Conservation (phyloP, 2,797 vertebrate species). For the Trematomus bernacchii region DNA sequence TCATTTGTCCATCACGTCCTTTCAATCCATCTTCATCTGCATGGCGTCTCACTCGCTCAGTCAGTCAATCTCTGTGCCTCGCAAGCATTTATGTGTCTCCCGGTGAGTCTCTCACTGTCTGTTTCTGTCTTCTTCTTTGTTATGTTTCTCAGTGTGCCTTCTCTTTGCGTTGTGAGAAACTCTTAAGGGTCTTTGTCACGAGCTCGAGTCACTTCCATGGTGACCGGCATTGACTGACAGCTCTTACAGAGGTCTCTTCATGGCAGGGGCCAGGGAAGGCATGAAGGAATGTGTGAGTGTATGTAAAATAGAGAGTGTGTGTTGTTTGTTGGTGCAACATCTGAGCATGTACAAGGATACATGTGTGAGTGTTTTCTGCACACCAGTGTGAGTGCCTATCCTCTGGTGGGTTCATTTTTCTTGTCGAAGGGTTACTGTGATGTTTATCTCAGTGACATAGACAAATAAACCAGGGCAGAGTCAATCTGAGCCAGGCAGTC, state of each 20-base stretch:
- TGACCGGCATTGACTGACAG: slow-evolving; percentile 84
- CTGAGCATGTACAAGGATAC: slow-evolving; percentile 37
- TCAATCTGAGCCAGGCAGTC: slow-evolving; percentile 82
- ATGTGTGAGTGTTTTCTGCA: slow-evolving; percentile 59
- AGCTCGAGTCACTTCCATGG: slow-evolving; percentile 79
- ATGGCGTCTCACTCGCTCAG: slow-evolving; percentile 54
- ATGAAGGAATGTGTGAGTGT: slow-evolving; percentile 68
- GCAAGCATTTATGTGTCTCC: slow-evolving; percentile 59
- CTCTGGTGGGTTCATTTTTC: slow-evolving; percentile 85
- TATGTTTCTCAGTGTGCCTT: slow-evolving; percentile 67
- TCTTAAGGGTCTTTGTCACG: slow-evolving; percentile 82
- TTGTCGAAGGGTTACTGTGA: slow-evolving; percentile 83
- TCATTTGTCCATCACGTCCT: slow-evolving; percentile 77
- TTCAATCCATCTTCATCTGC: slow-evolving; percentile 75
- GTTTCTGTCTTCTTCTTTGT: slow-evolving; percentile 71
- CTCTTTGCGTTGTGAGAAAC: slow-evolving; percentile 77
- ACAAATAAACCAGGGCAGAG: slow-evolving; percentile 86
- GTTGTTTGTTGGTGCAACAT: slow-evolving; percentile 48
- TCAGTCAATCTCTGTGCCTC: slow-evolving; percentile 67
- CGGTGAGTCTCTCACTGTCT: slow-evolving; percentile 65
- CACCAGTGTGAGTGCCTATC: slow-evolving; percentile 48
- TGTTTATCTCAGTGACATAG: slow-evolving; percentile 87
- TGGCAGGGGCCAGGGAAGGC: slow-evolving; percentile 75
- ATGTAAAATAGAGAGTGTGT: slow-evolving; percentile 40
- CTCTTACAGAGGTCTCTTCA: slow-evolving; percentile 86